Base-by-base conservation (phyloP, 2,888 invertebrate genomes). In the Sesia apiformis region DNA sequence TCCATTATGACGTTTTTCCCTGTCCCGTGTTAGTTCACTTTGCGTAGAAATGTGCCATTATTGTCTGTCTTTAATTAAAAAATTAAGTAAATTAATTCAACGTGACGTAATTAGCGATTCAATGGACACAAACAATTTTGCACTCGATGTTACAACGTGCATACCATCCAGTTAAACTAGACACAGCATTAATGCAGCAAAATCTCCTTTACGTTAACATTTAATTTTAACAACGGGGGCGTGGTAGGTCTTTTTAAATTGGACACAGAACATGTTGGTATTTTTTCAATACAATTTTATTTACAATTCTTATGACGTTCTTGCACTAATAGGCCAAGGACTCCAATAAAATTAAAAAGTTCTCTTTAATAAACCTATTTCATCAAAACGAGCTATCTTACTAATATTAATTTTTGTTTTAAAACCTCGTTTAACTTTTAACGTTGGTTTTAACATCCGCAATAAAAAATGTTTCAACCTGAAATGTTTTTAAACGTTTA, bases 81-180 rank as follows among this genome's bases (percentile, higher is more conserved):
- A 46, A 46, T 46, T 46, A 46, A 46, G 46, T 46, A 46, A 46
- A 46, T 46, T 46, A 46, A 46, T 46, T 46, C 46, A 46, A 46
- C 5, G 23, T 46, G 46, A 46, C 46, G 46, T 46, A 46, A 46
- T 46, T 46, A 46, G 55, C 54, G 53, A 55, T 55, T 5, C 53
- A 55, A 59, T 60, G 57, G 60, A 59, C 51, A 63, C 58, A 55
- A 41, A 54, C 60, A 38, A 46, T 46, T 46, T 46, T 46, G 46
- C 46, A 46, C 8, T 46, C 46, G 46, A n/a, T n/a, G n/a, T 46
- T 46, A 46, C 46, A n/a, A 46, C 8, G 46, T 23, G 23, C 46
- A 23, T 23, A 23, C 3, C 55, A 46, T 54, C 70, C 65, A 60
- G 54, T 62, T 54, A 57, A 65, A 41, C 7, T 8, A 59, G 67